Conservation (phyloP, 2,797 vertebrate species). For the Micrastur ruficollis region DNA sequence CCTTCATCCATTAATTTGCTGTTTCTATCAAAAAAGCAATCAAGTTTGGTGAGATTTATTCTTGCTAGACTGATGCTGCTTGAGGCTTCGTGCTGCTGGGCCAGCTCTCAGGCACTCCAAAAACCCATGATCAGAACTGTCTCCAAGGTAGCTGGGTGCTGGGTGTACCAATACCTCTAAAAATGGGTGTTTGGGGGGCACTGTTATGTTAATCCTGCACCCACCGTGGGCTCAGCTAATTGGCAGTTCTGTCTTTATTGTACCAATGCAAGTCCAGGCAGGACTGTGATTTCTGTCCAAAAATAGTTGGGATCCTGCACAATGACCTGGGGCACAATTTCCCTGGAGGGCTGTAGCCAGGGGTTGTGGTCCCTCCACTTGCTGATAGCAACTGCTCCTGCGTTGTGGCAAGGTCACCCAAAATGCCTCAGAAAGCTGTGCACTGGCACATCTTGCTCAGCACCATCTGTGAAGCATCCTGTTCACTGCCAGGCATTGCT, state of each 20-base stretch:
- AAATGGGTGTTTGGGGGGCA: neutral
- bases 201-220: neutral
- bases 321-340: neutral
- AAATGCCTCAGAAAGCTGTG: neutral
- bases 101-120: neutral
- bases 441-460: neutral
- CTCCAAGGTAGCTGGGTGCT: neutral
- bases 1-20: constrained; percentile 40
- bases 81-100: neutral
- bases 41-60: constrained; percentile 52
- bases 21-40: constrained; percentile 55
- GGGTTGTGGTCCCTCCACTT: neutral
- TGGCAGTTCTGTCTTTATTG: neutral
- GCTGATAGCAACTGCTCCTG: neutral
- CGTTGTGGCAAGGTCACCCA: neutral
- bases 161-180: neutral
- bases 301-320: neutral
- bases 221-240: neutral
- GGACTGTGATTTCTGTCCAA: neutral
- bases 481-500: neutral
- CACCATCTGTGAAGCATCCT: neutral
- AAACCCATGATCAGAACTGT: neutral
- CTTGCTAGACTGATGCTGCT: fast-evolving
- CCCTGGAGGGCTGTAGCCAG: neutral
- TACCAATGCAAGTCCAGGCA: neutral